These are phyloP conservation scores for Acronicta leporina DNA, from an alignment of 2,888 invertebrate genomes.

Conservation along the genomic window DNA sequence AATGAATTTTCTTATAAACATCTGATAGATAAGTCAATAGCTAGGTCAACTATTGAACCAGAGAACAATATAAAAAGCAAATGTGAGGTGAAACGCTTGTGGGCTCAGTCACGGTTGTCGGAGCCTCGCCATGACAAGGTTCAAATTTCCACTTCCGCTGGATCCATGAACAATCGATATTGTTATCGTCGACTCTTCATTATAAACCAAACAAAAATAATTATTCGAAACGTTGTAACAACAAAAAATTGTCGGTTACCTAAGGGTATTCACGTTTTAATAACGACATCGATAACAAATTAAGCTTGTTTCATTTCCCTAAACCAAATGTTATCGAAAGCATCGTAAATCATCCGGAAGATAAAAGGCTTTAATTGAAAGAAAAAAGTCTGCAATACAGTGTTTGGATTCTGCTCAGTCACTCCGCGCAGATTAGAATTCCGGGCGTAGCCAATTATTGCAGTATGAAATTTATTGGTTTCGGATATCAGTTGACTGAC, in stretches of 20 bases:
- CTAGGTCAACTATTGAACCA: slow-evolving; percentile 66
- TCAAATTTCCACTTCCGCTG: slow-evolving; percentile 85
- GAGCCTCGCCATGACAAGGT: slow-evolving; percentile 77
- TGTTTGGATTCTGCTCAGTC: slow-evolving; percentile 79
- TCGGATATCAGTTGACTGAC: slow-evolving; percentile 75
- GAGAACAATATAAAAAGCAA: slow-evolving; percentile 74
- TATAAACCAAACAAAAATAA: slow-evolving; percentile 80
- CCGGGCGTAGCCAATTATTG: slow-evolving; percentile 80
- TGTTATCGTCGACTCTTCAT: slow-evolving; percentile 80
- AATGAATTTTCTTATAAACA: slow-evolving; percentile 39
- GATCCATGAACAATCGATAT: slow-evolving; percentile 84
- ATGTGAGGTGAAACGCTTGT: slow-evolving; percentile 80
- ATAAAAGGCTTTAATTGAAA: slow-evolving; percentile 84
- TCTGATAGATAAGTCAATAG: slow-evolving; percentile 46
- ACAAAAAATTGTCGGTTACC: slow-evolving; percentile 61
- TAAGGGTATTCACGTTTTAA: slow-evolving; percentile 59
- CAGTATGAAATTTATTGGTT: slow-evolving; percentile 78
- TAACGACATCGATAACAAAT: slow-evolving; percentile 61
- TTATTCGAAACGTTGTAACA: slow-evolving; percentile 67
- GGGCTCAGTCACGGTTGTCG: slow-evolving; percentile 82
- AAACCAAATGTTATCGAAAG: slow-evolving; percentile 63
- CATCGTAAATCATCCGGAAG: slow-evolving; percentile 80
- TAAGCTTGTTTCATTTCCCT: slow-evolving; percentile 63
- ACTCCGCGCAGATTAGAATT: slow-evolving; percentile 81
- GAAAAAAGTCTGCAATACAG: slow-evolving; percentile 78